Percentiles rank a stretch among this genome's conserved stretches.
These are phyloP conservation scores for Zosterops japonicus DNA, from an alignment of 2,113 vertebrate species.

Conservation along the genomic window DNA sequence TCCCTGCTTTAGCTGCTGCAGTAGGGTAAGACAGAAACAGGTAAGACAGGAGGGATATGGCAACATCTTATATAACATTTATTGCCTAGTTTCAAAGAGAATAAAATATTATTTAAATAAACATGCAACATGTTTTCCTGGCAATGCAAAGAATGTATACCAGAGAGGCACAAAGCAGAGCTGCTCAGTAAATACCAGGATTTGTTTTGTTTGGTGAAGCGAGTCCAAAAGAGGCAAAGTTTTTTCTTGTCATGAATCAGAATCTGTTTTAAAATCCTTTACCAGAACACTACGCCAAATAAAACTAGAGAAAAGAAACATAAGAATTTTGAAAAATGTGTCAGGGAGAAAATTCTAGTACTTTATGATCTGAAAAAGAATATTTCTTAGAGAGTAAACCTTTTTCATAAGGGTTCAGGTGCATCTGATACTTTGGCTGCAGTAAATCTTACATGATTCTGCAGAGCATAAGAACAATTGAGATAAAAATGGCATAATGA, in stretches of 20 bases:
- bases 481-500: not conserved
- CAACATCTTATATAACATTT: not conserved
- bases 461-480: not conserved
- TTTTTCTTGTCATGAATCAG: not conserved
- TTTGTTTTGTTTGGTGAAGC: not conserved
- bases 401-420: not conserved
- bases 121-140: not conserved
- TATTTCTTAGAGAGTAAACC: fast-evolving
- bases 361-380: not conserved
- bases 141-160: not conserved
- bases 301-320: not conserved
- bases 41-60: not conserved
- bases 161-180: not conserved
- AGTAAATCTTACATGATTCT: not conserved
- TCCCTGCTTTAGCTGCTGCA: not conserved
- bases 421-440: not conserved
- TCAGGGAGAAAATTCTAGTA: fast-evolving
- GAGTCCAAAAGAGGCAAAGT: not conserved
- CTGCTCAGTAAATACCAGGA: not conserved
- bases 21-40: not conserved
- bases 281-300: not conserved
- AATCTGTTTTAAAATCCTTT: not conserved
- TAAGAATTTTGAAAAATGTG: not conserved
- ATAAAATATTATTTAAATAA: not conserved
- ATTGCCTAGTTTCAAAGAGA: not conserved